Base-by-base conservation (phyloP, 2,797 vertebrate genomes). In the Takifugu ocellatus region DNA sequence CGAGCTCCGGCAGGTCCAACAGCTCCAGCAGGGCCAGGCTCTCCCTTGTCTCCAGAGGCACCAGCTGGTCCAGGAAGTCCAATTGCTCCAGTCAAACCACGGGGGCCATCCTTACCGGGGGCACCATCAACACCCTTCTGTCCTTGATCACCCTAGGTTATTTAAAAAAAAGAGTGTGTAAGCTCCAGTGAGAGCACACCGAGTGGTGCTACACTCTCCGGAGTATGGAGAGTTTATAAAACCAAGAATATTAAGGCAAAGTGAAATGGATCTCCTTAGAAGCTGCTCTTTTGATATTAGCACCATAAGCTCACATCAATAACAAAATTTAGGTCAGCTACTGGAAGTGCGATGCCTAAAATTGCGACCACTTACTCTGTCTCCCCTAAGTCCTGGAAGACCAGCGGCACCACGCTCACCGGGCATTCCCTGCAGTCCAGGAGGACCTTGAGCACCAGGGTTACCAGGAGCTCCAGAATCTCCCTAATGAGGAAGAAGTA, bases 401-500 rank as follows among this genome's bases (percentile, higher is more conserved):
- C 97, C 97, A 72, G 88, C 92, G 62, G 97, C 80, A 76, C 97
- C 97, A 6, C 96, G 95, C 67, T 99, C 97, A 70, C 97, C 97
- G 31, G 97, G 97, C 97, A 99, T 98, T 61, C 97, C 97, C 88
- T 99, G 97, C 78, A 99, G 94, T 80, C 97, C 97, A 21, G 96
- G 93, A 70, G 95, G 77, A 3, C 97, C 97, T 71, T 94, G 94
- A 75, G 68, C 86, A n/a, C 97, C 97, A 0, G 96, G 90, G 57
- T 90, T 52, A 83, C 97, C 97, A 5, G 93, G 63, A 52, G 93
- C 87, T 82, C 97, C 97, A 88, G 91, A 69, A 72, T 98, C 97
- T 82, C 97, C 97, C 97, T 99, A 63, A 47, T 14, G 36, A 0
- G 1, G 3, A 31, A 59, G 12, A 49, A 26, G 1, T 5, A 5